Base-by-base conservation (phyloP, 2,888 invertebrate species). In the Idaea dimidiata region DNA sequence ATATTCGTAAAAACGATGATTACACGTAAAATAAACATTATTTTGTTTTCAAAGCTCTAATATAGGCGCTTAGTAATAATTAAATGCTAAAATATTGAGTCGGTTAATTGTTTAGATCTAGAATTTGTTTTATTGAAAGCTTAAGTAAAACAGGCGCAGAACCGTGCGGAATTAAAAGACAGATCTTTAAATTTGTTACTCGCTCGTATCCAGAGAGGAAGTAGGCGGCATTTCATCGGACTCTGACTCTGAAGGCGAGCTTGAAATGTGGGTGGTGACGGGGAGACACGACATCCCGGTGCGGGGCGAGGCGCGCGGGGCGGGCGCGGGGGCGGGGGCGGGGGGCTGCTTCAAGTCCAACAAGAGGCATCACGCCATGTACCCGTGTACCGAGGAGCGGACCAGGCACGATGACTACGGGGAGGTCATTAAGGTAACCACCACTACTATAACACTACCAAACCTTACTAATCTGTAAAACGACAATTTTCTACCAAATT, bases 351-450 rank as follows among this genome's bases (percentile, higher is more conserved):
- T 91, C 86, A 81, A 94, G 95, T 73, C 94, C 93, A 72, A 97
- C 97, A 62, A 98, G 89, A 97, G 98, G 62, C 97, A 98, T 76
- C 97, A 98, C 86, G 99, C 99, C 0, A 99, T 99, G 97, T 99
- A 97, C 89, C 99, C 99, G 0, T 97, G 96, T 81, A 95, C 96
- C 58, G 99, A 99, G 83, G 98, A 99, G 66, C 96, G 98, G 81
- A 94, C 98, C 32, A 95, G 97, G 82, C 95, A 95, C 78, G 99
- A 99, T 77, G 99, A 99, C 83, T 99, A 99, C 81, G 99, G 99
- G 0, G 99, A 99, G 89, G 95, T 76, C 64, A 64, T 63, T 31
- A 62, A 64, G 61, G 64, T 62, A 31, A 18, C 6, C 10, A 5
- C 43, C 43, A 43, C 10, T 8, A 43, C 8, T 8, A 43, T 14